Evolutionary conservation across 2,888 invertebrate genomes (phyloP), one percentile per base, ranked within the genome.

Genomic region (Agonopterix alstromeriana): DNA sequence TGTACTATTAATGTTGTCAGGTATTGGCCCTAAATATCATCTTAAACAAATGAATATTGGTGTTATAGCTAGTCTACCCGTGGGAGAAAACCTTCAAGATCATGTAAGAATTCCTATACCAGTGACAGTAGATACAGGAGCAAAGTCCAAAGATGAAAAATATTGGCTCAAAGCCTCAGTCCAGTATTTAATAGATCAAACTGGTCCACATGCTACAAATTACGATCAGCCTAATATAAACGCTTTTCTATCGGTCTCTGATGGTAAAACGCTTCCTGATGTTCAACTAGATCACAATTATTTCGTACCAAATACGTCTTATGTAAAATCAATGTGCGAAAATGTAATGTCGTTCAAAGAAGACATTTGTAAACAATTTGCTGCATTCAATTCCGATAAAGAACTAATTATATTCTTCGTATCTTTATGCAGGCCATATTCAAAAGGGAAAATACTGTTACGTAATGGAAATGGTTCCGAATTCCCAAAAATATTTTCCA

Each of bases 31-130:
- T 3, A 74, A 63, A 53, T 41, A 56, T 35, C 69, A 77, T 47
- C 64, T 88, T 2, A 57, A 78, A 59, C 63, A 75, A 42, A 59
- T 73, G 8, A 59, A 63, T 8, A 71, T 88, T 43, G 50, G 77
- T n/a, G 64, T 80, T 0, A 47, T 78, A 44, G 67, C 66, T 17
- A 56, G 83, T 58, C 67, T 84, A 46, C 77, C 75, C 1, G 87
- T 88, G 1, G 88, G 88, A n/a, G 67, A 74, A 62, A 86, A 88
- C 62, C 68, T 88, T n/a, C 86, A 86, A 63, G 87, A 88, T 48
- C 88, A 88, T 57, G 84, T 85, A 0, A 73, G 84, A 48, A 83
- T 88, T 57, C 82, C 86, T 5, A 66, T 88, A 45, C 80, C 81
- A 12, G 68, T 87, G 0, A 77, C 71, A 14, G 54, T 86, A 5